Evolutionary conservation across 2,797 vertebrate species (phyloP).

Genomic region (Falco biarmicus): DNA sequence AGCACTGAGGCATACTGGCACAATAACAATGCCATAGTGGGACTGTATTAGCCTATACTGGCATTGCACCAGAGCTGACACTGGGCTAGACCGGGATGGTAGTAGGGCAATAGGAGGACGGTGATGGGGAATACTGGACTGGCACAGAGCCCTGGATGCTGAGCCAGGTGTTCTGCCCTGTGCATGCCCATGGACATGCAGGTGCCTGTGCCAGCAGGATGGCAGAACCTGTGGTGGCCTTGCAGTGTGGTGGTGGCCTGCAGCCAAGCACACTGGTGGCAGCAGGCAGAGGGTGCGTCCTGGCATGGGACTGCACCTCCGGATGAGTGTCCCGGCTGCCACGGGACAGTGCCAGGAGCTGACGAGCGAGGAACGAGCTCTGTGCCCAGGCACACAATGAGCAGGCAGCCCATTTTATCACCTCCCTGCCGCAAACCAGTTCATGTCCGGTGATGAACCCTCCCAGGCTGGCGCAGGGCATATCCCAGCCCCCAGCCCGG

Average conservation of each 20-base stretch:
- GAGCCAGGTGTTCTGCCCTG: background rate
- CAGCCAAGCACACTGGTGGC: background rate
- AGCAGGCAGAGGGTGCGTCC: background rate
- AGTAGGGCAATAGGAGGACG: background rate
- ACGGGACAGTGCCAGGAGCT: constrained; percentile 38
- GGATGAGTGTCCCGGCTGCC: constrained; percentile 23
- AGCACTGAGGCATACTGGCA: background rate
- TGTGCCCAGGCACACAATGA: constrained; percentile 37
- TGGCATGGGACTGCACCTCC: constrained; percentile 28
- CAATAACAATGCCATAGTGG: rapidly evolving
- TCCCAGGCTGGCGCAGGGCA: background rate
- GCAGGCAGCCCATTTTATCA: background rate
- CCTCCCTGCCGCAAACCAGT: constrained; percentile 21
- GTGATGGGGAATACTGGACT: background rate
- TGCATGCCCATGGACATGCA: rapidly evolving
- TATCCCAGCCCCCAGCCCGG: background rate
- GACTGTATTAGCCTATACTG: background rate
- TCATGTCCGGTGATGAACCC: background rate
- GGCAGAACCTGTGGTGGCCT: background rate
- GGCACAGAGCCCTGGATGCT: background rate
- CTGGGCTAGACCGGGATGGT: background rate
- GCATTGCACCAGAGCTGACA: background rate
- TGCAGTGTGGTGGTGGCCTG: background rate
- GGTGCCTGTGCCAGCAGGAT: background rate
- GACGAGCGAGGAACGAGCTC: background rate